These are phyloP conservation scores for Myopa testacea DNA, from an alignment of 2,888 invertebrate genomes.

Conservation along the genomic window DNA sequence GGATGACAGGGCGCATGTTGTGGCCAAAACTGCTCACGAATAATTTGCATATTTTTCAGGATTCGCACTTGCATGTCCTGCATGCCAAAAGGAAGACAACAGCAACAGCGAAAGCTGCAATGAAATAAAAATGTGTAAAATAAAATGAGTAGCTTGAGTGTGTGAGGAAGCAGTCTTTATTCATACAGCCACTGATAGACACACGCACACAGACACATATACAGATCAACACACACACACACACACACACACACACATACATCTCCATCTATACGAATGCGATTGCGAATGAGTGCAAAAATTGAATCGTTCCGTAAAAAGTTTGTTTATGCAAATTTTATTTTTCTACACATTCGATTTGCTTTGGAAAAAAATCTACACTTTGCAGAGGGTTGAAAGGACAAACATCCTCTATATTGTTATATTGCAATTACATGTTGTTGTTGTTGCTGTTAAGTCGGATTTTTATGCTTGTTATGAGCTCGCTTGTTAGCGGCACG, in stretches of 20 bases:
- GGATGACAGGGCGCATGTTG: no score
- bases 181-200: no score
- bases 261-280: no score
- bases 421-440: background rate
- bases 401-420: background rate
- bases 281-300: background rate
- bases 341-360: background rate
- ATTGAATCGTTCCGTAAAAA: background rate
- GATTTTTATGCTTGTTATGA: background rate
- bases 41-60: no score
- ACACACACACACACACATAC: no score
- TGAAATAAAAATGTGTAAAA: slow-evolving; percentile 7
- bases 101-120: background rate
- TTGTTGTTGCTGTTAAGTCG: slow-evolving; percentile 6
- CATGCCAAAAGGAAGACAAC: background rate
- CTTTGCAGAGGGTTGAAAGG: background rate
- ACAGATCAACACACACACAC: no score
- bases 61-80: no score
- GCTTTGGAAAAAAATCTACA: background rate
- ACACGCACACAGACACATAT: no score
- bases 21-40: no score
- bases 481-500: background rate
- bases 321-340: slow-evolving; percentile 12
- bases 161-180: no score
- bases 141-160: background rate